Conservation (phyloP, 2,888 invertebrate genomes). For the Eustalomyia histrio region DNA sequence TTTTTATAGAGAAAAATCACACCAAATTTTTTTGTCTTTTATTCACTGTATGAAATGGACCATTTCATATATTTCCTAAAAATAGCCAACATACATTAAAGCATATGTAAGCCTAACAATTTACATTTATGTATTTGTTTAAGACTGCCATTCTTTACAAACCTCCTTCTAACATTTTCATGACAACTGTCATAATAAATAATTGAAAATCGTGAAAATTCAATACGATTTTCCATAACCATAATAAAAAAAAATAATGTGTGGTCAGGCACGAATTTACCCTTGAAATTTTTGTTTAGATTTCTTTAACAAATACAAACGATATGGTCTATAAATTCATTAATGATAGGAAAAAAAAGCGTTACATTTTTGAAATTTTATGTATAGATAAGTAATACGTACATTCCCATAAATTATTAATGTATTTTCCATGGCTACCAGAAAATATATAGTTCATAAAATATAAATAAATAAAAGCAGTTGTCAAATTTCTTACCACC, state of each 20-base stretch:
- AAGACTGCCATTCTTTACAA: neutral
- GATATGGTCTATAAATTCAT: constrained; percentile 20
- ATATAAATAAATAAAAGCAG: constrained; percentile 21
- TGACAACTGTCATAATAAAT: constrained; percentile 7
- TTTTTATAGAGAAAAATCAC: too few species aligned
- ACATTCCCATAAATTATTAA: constrained; percentile 6
- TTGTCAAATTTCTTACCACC: constrained; percentile 14
- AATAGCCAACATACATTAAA: too few species aligned
- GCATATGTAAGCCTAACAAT: neutral
- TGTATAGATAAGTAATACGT: neutral
- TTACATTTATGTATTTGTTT: neutral
- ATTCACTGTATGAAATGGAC: too few species aligned
- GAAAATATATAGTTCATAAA: neutral
- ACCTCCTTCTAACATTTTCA: neutral
- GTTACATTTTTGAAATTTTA: constrained; percentile 7
- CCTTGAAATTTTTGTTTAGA: constrained; percentile 3
- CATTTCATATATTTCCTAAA: too few species aligned
- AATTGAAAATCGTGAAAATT: constrained; percentile 7
- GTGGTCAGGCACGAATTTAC: constrained; percentile 5
- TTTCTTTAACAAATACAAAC: constrained; percentile 2
- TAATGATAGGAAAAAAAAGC: constrained; percentile 20
- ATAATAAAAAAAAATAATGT: neutral
- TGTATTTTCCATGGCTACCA: constrained; percentile 5
- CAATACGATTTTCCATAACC: neutral
- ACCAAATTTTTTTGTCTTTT: too few species aligned